These are phyloP conservation scores for Galerucella pusilla DNA, from an alignment of 2,888 invertebrate genomes.

Conservation along the genomic window DNA sequence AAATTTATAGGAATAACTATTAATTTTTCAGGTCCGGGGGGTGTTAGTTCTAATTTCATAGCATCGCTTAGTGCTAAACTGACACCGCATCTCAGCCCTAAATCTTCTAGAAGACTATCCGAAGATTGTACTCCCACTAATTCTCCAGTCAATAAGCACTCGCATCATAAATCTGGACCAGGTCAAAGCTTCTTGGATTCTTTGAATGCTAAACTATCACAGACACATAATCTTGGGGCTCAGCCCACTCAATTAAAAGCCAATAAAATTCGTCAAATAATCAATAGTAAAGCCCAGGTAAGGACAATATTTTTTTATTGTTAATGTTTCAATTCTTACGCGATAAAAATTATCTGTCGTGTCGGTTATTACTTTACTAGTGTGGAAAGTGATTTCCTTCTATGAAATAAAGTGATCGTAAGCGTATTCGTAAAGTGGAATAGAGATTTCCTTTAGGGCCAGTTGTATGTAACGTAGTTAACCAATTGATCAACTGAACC, in stretches of 20 bases:
- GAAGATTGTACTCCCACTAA: constrained; percentile 57
- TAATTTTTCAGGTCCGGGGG: constrained; percentile 63
- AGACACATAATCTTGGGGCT: constrained; percentile 67
- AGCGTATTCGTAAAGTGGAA: too few relatives aligned
- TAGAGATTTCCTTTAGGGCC: too few relatives aligned
- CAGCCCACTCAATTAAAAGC: constrained; percentile 69
- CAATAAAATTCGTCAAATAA: constrained; percentile 76
- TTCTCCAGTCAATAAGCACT: constrained; percentile 36
- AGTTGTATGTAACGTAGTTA: too few relatives aligned
- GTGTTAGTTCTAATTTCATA: constrained; percentile 75
- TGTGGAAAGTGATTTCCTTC: too few relatives aligned
- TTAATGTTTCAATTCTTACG: too few relatives aligned
- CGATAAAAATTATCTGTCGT: too few relatives aligned
- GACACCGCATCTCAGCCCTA: constrained; percentile 72
- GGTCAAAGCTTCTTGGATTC: constrained; percentile 79
- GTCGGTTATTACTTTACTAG: too few relatives aligned
- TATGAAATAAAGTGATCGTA: too few relatives aligned
- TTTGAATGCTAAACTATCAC: constrained; percentile 81
- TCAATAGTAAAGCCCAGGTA: constrained; percentile 78
- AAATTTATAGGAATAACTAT: too few relatives aligned
- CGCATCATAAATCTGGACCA: constrained; percentile 62
- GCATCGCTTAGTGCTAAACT: constrained; percentile 79
- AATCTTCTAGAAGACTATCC: constrained; percentile 67
- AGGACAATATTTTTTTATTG: background rate
- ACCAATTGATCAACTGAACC: too few relatives aligned